Conservation (phyloP, 2,888 invertebrate species). For the Adelphocoris suturalis region DNA sequence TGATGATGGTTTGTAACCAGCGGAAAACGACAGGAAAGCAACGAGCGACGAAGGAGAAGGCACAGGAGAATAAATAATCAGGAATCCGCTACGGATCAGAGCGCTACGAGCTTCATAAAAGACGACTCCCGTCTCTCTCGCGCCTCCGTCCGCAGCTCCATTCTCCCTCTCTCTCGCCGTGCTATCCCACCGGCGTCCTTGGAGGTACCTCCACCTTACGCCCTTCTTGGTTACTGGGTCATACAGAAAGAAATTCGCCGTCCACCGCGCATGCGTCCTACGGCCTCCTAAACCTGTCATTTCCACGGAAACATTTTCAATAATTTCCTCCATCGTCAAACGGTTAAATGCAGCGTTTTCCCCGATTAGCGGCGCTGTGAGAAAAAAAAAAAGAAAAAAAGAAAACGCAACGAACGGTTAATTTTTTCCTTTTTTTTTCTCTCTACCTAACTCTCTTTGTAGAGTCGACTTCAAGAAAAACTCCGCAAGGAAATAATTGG, state of each 20-base stretch:
- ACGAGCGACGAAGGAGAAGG: neutral
- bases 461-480: constrained; percentile 31
- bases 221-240: constrained; percentile 65
- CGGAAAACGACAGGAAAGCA: neutral
- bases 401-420: constrained; percentile 9
- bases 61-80: constrained; percentile 7
- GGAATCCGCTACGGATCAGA: constrained; percentile 49
- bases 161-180: constrained; percentile 1
- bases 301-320: neutral
- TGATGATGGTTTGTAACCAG: too few relatives aligned
- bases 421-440: neutral
- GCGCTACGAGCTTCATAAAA: constrained; percentile 33
- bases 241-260: constrained; percentile 60
- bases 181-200: neutral
- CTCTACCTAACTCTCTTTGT: neutral
- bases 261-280: constrained; percentile 13
- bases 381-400: neutral
- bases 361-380: constrained; percentile 10
- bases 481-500: constrained; percentile 64
- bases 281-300: neutral
- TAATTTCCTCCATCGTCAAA: neutral
- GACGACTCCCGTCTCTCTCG: constrained; percentile 43
- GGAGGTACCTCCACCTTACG: constrained; percentile 8
- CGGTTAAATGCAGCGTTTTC: neutral
- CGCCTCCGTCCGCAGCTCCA: neutral